Conservation (phyloP, 2,888 invertebrate genomes). For the Polydrusus tereticollis region DNA sequence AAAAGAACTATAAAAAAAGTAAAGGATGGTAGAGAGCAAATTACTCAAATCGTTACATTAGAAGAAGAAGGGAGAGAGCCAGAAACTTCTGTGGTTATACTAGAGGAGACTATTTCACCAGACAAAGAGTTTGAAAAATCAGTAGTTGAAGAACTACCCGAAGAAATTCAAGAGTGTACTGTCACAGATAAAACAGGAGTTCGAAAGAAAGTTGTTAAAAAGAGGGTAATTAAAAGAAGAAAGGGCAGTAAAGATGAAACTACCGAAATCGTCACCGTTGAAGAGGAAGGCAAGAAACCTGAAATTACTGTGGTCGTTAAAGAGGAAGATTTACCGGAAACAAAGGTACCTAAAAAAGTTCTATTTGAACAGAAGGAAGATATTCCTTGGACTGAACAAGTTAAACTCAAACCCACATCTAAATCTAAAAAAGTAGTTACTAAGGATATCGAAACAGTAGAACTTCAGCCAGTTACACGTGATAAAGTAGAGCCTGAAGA, state of each 20-base stretch:
- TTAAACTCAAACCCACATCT: constrained; percentile 52
- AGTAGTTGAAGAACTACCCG: constrained; percentile 56
- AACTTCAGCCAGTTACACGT: constrained; percentile 3
- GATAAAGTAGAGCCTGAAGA: constrained; percentile 22
- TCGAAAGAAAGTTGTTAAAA: constrained; percentile 53
- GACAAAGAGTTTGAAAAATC: constrained; percentile 43
- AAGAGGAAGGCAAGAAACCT: constrained; percentile 53
- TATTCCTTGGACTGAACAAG: constrained; percentile 40
- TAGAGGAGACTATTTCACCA: constrained; percentile 58
- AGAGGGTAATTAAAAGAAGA: constrained; percentile 66
- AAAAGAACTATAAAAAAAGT: constrained; percentile 51
- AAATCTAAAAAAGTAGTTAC: constrained; percentile 54
- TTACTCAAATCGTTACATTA: constrained; percentile 64
- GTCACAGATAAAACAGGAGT: constrained; percentile 50
- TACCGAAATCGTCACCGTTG: constrained; percentile 59
- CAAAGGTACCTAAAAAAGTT: constrained; percentile 53
- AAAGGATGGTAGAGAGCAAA: constrained; percentile 55
- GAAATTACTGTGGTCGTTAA: constrained; percentile 57
- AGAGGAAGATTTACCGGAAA: constrained; percentile 51
- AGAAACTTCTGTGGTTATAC: constrained; percentile 55
- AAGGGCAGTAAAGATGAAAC: constrained; percentile 63
- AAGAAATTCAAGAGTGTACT: constrained; percentile 57
- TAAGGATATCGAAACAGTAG: constrained; percentile 5
- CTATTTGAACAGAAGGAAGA: constrained; percentile 30
- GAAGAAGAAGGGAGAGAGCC: constrained; percentile 54